These are phyloP conservation scores for Vanacampus margaritifer DNA, from an alignment of 2,113 vertebrate genomes.

Conservation along the genomic window DNA sequence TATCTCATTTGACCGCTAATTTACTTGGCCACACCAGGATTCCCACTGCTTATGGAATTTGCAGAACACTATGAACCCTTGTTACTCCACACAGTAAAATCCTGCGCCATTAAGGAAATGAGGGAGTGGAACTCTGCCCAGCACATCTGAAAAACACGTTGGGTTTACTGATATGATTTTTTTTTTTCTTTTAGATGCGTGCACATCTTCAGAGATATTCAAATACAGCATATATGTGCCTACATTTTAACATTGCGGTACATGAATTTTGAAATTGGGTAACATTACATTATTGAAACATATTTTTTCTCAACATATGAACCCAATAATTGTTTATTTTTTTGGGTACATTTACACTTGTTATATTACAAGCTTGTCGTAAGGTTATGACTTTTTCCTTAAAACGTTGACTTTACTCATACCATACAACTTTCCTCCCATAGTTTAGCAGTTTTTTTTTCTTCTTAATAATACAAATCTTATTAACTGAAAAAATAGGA, in stretches of 20 bases:
- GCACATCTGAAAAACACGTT: slow-evolving; percentile 3
- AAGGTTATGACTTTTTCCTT: too few relatives aligned
- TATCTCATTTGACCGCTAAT: slow-evolving; percentile 43
- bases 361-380: too few relatives aligned
- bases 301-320: too few relatives aligned
- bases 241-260: neutral
- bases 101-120: neutral
- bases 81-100: neutral
- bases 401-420: too few relatives aligned
- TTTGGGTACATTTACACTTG: too few relatives aligned
- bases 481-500: too few relatives aligned
- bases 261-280: neutral
- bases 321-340: too few relatives aligned
- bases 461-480: too few relatives aligned
- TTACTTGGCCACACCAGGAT: slow-evolving; percentile 30
- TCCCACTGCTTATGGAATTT: slow-evolving; percentile 41
- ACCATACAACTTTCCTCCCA: too few relatives aligned
- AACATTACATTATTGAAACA: too few relatives aligned
- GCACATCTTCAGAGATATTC: neutral
- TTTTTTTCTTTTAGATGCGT: neutral
- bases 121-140: neutral
- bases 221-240: neutral
- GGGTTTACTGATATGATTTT: neutral
- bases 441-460: too few relatives aligned
- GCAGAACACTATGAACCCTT: slow-evolving; percentile 12